Percentiles rank a stretch among this genome's conserved stretches.
Evolutionary conservation across 2,113 vertebrate genomes (phyloP).

Genomic region (Rhinoderma darwinii): DNA sequence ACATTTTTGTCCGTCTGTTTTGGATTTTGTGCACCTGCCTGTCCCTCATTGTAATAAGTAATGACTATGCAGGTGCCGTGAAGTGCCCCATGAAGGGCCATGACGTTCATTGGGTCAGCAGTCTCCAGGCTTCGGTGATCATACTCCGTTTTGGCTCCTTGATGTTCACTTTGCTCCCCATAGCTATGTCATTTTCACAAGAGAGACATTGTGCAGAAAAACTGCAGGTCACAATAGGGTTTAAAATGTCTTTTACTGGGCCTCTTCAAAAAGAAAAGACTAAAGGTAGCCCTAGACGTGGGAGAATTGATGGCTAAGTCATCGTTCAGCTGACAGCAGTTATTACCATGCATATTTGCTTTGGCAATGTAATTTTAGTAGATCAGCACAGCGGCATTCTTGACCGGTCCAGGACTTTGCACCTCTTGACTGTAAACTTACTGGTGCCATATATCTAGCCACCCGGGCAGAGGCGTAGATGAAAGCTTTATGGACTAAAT

Average conservation of each 20-base stretch:
- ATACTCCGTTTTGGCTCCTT: not conserved
- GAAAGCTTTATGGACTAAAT: too few species aligned
- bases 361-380: not conserved
- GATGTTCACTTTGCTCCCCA: not conserved
- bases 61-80: constrained; percentile 9
- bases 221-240: not conserved
- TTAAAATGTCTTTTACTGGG: not conserved
- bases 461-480: too few species aligned
- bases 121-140: constrained; percentile 3
- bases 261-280: not conserved
- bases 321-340: not conserved
- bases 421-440: too few species aligned
- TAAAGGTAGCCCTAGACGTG: not conserved
- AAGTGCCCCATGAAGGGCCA: not conserved
- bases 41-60: not conserved
- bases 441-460: too few species aligned
- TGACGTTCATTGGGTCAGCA: not conserved
- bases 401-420: too few species aligned
- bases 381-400: too few species aligned
- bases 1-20: not conserved
- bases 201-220: constrained; percentile 1
- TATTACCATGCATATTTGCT: not conserved
- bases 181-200: not conserved
- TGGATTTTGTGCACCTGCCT: constrained; percentile 3
- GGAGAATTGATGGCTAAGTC: not conserved